phyloP scores from a whole-genome alignment of 2,113 vertebrate genomes.

The Spea multiplicata region DNA sequence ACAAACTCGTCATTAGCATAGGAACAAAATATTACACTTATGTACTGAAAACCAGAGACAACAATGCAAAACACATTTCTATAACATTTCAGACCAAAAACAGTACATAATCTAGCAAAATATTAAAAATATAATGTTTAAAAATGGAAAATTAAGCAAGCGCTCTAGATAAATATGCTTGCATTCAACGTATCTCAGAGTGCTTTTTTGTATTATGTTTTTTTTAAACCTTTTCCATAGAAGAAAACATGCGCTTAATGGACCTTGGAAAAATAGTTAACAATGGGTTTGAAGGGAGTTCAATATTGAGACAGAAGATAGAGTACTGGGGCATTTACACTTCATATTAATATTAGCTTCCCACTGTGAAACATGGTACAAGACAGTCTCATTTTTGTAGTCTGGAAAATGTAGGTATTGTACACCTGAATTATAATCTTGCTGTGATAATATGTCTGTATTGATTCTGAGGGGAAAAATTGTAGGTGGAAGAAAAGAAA shows the following conservation, averaged over 20 bases:
- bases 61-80: no score
- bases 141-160: neutral
- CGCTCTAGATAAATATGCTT: neutral
- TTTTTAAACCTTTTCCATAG: slow-evolving; percentile 17
- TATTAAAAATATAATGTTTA: neutral
- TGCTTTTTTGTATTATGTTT: neutral
- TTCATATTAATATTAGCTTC: slow-evolving; percentile 62
- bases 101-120: no score
- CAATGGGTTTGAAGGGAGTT: slow-evolving; percentile 38
- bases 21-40: no score
- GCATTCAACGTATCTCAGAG: neutral
- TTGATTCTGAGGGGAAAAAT: slow-evolving; percentile 67
- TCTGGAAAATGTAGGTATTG: slow-evolving; percentile 66
- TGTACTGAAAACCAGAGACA: no score
- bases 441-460: slow-evolving; percentile 73
- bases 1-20: no score
- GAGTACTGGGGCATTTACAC: slow-evolving; percentile 41
- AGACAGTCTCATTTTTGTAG: slow-evolving; percentile 56
- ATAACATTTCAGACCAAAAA: no score
- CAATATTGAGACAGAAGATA: slow-evolving; percentile 46
- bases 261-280: slow-evolving; percentile 40
- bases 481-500: slow-evolving; percentile 34
- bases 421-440: slow-evolving; percentile 73
- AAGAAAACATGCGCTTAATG: slow-evolving; percentile 38
- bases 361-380: slow-evolving; percentile 65